Base-by-base conservation (phyloP, 1,140 invertebrate species). In the Helicoverpa zea region DNA sequence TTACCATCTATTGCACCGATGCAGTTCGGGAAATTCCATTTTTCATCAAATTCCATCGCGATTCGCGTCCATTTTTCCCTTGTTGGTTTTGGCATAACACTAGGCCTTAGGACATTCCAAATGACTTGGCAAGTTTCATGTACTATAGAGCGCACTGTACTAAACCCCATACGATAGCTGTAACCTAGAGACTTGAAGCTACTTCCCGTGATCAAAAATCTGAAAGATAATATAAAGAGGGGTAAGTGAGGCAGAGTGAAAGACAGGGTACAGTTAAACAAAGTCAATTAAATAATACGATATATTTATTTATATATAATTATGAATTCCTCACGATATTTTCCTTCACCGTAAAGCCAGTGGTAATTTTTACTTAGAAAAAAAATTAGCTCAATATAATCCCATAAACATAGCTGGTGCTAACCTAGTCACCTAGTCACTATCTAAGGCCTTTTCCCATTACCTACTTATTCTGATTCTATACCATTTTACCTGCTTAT, bases 1-100 rank as follows among this genome's bases (percentile, higher is more conserved):
- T 93, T 95, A 16, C 92, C 91, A 86, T 94, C 92, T 51, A 94
- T 87, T 30, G 89, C 87, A 49, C 74, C 74, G 16, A 77, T 52
- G 47, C 74, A 77, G 59, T 77, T 49, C 3, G 74, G 74, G 61
- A 77, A 77, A 35, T 77, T 63, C 87, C 90, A 80, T 9, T 16
- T 72, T n/a, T 54, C 43, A 35, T 73, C 30, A 63, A 52, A 79
- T 7, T 59, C 78, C 23, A 52, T 56, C 59, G 52, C 78, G 43
- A 73, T 63, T 47, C 13, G 30, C 47, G 54, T 63, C 66, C 68
- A 49, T n/a, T 13, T 56, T 52, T 61, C 51, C 47, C 52, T 63
- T 61, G 73, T 81, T 76, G 80, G 80, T 59, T 14, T 76, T 58
- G 80, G 59, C 78, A 80, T 80, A 18, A 61, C 30, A 30, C 49